Evolutionary conservation across 2,888 invertebrate species (phyloP), one percentile per base, ranked within the genome.

Genomic region (Papilio demoleus): DNA sequence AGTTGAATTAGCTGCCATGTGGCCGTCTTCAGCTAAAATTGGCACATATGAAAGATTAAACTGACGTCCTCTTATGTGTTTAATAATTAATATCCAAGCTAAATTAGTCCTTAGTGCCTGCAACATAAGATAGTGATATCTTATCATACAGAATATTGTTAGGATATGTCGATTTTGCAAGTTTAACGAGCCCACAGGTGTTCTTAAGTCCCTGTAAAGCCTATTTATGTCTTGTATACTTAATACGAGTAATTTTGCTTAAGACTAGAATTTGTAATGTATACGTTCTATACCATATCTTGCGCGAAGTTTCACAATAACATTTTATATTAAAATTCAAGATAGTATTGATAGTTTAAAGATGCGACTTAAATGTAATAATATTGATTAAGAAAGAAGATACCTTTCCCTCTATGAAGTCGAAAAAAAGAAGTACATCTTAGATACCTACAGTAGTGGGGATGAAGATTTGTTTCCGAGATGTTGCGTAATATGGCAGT

Each of bases 1-100:
- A 77, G 78, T 79, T 79, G 83, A 86, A 88, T 88, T 88, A 88
- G 85, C 82, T 78, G 76, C 73, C 79, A 79, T 79, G 78, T 80
- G 80, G 79, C 79, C 81, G 79, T 83, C 85, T 85, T 83, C 76
- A 78, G 77, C 80, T 78, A 74, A 79, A 77, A 77, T 80, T 75
- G 72, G 74, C 75, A 79, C 77, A 76, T 78, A 70, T 67, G 69
- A 66, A 47, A n/a, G 64, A 59, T 64, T 11, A 45, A 59, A 58
- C 47, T 62, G 70, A 69, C 69, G 24, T 19, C 11, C 47, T 31
- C 63, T 65, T 70, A 68, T 66, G 24, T 19, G 8, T 53, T 34
- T 45, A 65, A 69, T 70, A 67, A 74, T 73, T 71, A 74, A 72
- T 68, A 71, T 67, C 68, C 67, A 60, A 59, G 70, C 67, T 50